phyloP scores from a whole-genome alignment of 2,888 invertebrate genomes.

The Linnaemya vulpina region DNA sequence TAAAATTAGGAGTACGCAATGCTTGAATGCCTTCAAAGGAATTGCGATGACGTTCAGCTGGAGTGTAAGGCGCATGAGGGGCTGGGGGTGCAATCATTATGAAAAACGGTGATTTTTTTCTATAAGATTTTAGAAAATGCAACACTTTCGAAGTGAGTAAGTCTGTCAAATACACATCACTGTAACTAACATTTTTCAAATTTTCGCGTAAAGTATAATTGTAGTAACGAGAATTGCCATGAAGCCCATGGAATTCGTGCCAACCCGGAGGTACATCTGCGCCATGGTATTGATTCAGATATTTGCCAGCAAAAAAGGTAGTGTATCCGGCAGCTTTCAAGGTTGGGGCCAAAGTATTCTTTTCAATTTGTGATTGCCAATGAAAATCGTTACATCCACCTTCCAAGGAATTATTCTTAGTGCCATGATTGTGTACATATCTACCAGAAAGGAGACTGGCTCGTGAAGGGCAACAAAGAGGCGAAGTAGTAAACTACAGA shows the following conservation, averaged over 20 bases:
- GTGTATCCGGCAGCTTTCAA: constrained; percentile 87
- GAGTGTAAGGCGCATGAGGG: constrained; percentile 93
- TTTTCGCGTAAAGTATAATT: constrained; percentile 93
- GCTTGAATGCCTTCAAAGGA: constrained; percentile 86
- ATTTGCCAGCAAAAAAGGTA: constrained; percentile 97
- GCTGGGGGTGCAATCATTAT: constrained; percentile 95
- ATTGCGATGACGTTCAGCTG: constrained; percentile 88
- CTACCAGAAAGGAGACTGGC: constrained; percentile 92
- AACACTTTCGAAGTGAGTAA: constrained; percentile 85
- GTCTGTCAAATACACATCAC: constrained; percentile 92
- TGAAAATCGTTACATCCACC: constrained; percentile 89
- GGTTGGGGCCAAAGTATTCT: constrained; percentile 87
- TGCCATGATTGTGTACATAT: constrained; percentile 92
- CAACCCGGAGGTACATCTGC: constrained; percentile 91
- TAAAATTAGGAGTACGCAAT: constrained; percentile 88
- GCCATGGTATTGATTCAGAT: constrained; percentile 91
- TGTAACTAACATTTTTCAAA: constrained; percentile 87
- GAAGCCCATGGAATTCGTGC: constrained; percentile 93
- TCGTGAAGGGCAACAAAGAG: constrained; percentile 96
- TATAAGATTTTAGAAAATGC: constrained; percentile 73
- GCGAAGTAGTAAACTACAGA: constrained; percentile 90
- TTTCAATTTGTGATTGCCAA: constrained; percentile 88
- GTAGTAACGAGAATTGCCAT: constrained; percentile 97
- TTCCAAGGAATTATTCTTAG: constrained; percentile 89
- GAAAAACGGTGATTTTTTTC: constrained; percentile 85